Evolutionary conservation across 2,888 invertebrate genomes (phyloP).

Genomic region (Petrophora chlorosata): DNA sequence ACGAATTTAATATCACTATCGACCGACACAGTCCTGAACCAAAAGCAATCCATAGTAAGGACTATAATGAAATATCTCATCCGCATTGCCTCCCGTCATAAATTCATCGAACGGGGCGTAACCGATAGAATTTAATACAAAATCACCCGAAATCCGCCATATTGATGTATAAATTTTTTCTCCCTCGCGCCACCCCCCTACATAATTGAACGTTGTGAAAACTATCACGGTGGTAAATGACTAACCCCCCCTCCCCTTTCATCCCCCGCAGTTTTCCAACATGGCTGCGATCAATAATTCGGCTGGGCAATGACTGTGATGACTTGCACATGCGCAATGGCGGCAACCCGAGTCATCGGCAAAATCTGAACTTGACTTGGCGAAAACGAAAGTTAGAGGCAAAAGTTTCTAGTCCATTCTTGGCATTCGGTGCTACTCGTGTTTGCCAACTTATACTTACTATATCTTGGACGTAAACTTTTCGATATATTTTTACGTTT

Average conservation of each 20-base stretch:
- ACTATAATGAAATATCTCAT: slow-evolving; percentile 58
- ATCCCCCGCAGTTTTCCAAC: slow-evolving; percentile 72
- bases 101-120: slow-evolving; percentile 63
- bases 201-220: slow-evolving; percentile 82
- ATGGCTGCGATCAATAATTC: slow-evolving; percentile 82
- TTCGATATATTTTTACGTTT: slow-evolving; percentile 3
- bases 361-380: slow-evolving; percentile 82
- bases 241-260: slow-evolving; percentile 47
- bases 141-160: slow-evolving; percentile 71
- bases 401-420: slow-evolving; percentile 80
- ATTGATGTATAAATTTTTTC: slow-evolving; percentile 76
- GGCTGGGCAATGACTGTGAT: slow-evolving; percentile 83
- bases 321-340: slow-evolving; percentile 76
- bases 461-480: slow-evolving; percentile 21
- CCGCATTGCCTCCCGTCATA: slow-evolving; percentile 57
- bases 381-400: slow-evolving; percentile 81
- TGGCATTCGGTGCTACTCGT: slow-evolving; percentile 46
- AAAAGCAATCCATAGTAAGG: slow-evolving; percentile 30
- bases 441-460: slow-evolving; percentile 25
- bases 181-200: slow-evolving; percentile 64
- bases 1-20: slow-evolving; percentile 7
- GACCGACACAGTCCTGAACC: slow-evolving; percentile 1
- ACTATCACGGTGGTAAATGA: slow-evolving; percentile 81
- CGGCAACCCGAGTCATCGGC: slow-evolving; percentile 66
- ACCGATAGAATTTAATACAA: slow-evolving; percentile 79